These are phyloP conservation scores for Dinoponera quadriceps DNA, from an alignment of 1,140 invertebrate genomes.

Conservation along the genomic window DNA sequence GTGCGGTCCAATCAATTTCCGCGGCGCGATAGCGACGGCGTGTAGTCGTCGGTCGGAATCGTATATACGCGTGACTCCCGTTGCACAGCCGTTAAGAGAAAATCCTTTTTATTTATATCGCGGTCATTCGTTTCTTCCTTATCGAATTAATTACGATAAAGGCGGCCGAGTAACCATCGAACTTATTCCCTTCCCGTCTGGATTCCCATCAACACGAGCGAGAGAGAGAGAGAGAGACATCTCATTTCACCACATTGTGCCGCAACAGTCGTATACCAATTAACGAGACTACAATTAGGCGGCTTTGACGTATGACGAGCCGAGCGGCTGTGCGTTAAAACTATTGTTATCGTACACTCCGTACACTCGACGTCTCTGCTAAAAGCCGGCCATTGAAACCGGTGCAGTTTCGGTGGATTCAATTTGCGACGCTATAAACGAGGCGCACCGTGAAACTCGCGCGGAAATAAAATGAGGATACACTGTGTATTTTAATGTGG, in stretches of 20 bases:
- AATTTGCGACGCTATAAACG: too few species aligned
- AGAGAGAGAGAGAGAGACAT: too few species aligned
- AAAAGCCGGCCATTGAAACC: too few species aligned
- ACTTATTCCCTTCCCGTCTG: slow-evolving; percentile 36
- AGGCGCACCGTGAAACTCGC: too few species aligned
- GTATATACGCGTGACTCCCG: background rate
- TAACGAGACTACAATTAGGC: background rate
- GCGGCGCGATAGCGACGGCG: slow-evolving; percentile 22
- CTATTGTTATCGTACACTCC: too few species aligned
- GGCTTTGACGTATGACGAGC: too few species aligned
- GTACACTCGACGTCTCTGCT: too few species aligned
- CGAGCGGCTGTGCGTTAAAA: too few species aligned
- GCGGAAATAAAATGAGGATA: too few species aligned
- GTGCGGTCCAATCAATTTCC: slow-evolving; percentile 51
- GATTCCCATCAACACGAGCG: background rate
- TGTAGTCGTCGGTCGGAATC: too few species aligned
- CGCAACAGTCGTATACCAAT: background rate
- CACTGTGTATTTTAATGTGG: too few species aligned
- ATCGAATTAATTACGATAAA: slow-evolving; percentile 72
- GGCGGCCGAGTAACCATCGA: background rate
- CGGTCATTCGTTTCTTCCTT: slow-evolving; percentile 56
- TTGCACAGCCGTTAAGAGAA: slow-evolving; percentile 34
- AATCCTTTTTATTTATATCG: slow-evolving; percentile 63
- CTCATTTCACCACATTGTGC: background rate
- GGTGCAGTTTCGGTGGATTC: too few species aligned